Base-by-base conservation (phyloP, 2,888 invertebrate species). In the Caenorhabditis plicata region DNA sequence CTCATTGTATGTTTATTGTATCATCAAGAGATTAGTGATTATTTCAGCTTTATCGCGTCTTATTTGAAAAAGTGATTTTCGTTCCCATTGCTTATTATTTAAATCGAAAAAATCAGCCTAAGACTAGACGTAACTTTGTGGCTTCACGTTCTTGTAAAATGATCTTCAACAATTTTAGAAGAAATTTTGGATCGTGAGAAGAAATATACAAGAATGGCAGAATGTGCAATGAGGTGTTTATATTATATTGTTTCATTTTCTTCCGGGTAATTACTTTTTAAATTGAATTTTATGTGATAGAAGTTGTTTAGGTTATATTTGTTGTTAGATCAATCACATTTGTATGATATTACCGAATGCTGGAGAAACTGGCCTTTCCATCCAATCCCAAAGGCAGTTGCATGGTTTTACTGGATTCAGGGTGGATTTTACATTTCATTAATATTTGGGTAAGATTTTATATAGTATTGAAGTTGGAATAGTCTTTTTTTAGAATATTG, bases 361-460 rank as follows among this genome's bases (percentile, higher is more conserved):
- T 79, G 76, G 73, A 56, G 62, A 13, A 68, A 73, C 26, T 79
- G 74, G 71, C 79, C 79, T 13, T 66, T 67, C 45, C 79, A 80
- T 39, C 68, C 93, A 19, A 87, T 89, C 11, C 84, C 82, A 66
- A 92, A 90, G 79, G 85, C 92, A 40, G 94, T 92, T 11, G 44
- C 62, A 90, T 94, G 92, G 91, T 64, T 54, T 22, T 62, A 62
- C 26, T 54, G 49, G 55, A 52, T 56, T 41, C 62, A 62, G 26
- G 55, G 62, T 40, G 62, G 62, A 43, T 62, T 62, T 44, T 62
- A 62, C 46, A 55, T 62, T 17, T 42, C 66, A 11, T 40, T 67
- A 1, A 32, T 57, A 27, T 62, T 66, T 38, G 64, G 65, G 65
- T 68, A 27, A 33, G 46, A 2, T 36, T 39, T 25, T 11, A 2